These are phyloP conservation scores for Pithecia hirsuta DNA, from an alignment of 2,797 vertebrate genomes.

Conservation along the genomic window DNA sequence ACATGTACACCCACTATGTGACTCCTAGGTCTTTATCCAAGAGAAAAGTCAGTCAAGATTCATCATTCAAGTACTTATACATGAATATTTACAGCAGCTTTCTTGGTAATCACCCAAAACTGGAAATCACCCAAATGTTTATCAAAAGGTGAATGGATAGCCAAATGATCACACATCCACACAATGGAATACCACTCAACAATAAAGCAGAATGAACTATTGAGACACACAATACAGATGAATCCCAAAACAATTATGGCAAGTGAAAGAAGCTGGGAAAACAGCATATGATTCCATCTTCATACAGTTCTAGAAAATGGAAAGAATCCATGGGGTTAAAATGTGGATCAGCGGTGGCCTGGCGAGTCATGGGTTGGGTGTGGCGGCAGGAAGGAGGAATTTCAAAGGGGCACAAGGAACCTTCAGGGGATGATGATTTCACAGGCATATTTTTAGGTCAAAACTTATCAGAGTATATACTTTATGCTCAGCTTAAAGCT, in stretches of 20 bases:
- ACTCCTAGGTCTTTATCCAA: neutral
- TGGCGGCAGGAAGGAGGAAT: neutral
- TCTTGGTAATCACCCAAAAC: neutral
- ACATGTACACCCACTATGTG: neutral
- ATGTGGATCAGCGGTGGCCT: neutral
- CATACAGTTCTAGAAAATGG: neutral
- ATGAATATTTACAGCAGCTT: neutral
- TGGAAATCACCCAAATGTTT: neutral
- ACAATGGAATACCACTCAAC: neutral
- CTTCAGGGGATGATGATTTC: neutral
- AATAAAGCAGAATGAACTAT: neutral
- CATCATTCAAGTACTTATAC: neutral
- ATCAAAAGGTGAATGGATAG: neutral
- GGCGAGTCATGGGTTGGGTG: rapidly evolving
- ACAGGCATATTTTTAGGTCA: neutral
- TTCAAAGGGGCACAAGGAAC: neutral
- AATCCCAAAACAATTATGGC: neutral
- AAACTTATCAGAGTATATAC: neutral
- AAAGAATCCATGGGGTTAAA: neutral
- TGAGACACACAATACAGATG: too few relatives aligned
- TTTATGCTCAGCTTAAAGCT: neutral
- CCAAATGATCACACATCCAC: neutral
- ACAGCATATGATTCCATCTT: neutral
- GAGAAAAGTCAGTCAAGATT: neutral
- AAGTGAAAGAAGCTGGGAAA: neutral